These are phyloP conservation scores for Acromyrmex echinatior DNA, from an alignment of 1,140 invertebrate species.

Conservation along the genomic window DNA sequence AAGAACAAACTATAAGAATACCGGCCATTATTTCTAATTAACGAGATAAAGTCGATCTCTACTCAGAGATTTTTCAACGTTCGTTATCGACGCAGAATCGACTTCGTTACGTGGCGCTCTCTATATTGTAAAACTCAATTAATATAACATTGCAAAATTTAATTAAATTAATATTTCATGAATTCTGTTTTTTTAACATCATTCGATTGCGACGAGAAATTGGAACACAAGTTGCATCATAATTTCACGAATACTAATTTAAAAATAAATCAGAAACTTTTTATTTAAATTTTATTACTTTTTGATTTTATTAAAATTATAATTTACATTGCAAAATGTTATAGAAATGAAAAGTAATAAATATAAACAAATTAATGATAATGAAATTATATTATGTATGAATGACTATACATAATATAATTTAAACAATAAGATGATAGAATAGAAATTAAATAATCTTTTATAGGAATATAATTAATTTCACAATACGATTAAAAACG, in stretches of 20 bases:
- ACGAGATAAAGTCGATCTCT: constrained; percentile 54
- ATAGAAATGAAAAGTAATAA: too few relatives aligned
- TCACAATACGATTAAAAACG: too few relatives aligned
- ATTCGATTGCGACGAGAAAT: neutral
- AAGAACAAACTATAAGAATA: too few relatives aligned
- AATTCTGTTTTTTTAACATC: neutral
- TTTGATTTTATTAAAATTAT: neutral
- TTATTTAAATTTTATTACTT: too few relatives aligned
- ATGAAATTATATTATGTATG: too few relatives aligned
- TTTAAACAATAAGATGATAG: too few relatives aligned
- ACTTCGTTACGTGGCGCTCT: constrained; percentile 58
- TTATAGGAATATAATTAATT: too few relatives aligned
- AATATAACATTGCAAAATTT: constrained; percentile 1
- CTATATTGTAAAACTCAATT: constrained; percentile 11
- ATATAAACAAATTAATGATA: too few relatives aligned
- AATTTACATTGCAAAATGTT: too few relatives aligned
- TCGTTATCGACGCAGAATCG: constrained; percentile 47
- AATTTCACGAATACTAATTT: neutral
- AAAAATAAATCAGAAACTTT: neutral
- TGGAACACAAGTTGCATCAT: neutral
- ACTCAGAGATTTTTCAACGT: constrained; percentile 4
- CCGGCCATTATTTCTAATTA: neutral
- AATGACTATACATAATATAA: too few relatives aligned
- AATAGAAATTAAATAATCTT: too few relatives aligned
- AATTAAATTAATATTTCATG: neutral